Evolutionary conservation across 2,113 vertebrate species (phyloP).

Genomic region (Tylochromis polylepis): DNA sequence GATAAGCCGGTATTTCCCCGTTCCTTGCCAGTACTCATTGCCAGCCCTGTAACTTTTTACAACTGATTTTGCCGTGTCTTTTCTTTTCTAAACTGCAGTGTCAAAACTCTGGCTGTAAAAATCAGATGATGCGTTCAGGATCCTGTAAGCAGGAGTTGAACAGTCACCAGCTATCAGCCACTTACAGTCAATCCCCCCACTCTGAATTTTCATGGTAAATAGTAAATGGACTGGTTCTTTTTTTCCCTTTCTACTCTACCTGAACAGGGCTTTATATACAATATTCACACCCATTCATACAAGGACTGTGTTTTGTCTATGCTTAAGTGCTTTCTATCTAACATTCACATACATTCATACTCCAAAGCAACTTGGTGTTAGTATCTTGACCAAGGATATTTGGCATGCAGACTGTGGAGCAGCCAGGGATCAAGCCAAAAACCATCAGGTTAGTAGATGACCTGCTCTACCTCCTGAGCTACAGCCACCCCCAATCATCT

Average conservation of each 20-base stretch:
- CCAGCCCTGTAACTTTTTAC: background rate
- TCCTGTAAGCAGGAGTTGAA: background rate
- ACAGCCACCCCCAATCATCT: too few relatives aligned
- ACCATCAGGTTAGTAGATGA: too few relatives aligned
- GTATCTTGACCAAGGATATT: too few relatives aligned
- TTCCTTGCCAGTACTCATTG: rapidly evolving
- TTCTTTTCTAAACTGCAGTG: background rate
- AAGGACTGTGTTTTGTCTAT: too few relatives aligned
- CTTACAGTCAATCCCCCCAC: background rate
- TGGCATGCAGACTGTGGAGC: too few relatives aligned
- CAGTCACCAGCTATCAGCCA: background rate
- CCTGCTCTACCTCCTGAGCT: too few relatives aligned
- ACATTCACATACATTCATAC: background rate
- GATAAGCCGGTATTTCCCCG: background rate
- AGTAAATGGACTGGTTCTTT: background rate
- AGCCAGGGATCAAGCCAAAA: too few relatives aligned
- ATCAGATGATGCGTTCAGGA: background rate
- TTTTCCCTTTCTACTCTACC: background rate
- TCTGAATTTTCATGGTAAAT: background rate
- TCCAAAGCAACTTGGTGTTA: too few relatives aligned
- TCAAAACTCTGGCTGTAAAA: background rate
- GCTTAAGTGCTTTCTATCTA: background rate
- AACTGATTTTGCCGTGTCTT: background rate
- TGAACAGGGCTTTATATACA: background rate
- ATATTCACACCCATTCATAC: background rate